Evolutionary conservation across 2,113 vertebrate genomes (phyloP), one percentile per base, ranked within the genome.

Genomic region (Stigmatopora argus): DNA sequence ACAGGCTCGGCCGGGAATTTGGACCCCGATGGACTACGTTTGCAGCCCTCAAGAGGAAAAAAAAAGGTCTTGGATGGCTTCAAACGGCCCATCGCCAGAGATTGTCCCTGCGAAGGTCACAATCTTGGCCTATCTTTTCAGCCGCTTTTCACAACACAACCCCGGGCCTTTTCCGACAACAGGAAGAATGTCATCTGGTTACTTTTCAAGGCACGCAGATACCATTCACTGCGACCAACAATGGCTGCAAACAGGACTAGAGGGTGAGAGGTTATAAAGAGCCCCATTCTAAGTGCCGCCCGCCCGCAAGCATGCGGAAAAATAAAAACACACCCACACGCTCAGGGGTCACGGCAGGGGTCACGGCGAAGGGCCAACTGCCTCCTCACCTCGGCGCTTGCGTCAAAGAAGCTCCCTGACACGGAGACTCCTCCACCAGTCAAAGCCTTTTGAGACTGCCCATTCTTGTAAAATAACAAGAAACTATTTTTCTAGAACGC

Each of bases 151-250:
- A 83, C 83, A 83, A 86, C 83, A 80, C 77, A 81, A 86, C 78
- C 81, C 83, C 59, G 26, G 75, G 77, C 77, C 74, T 77, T 85
- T 88, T 86, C 76, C 75, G 81, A 87, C 82, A 85, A 88, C 80
- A 82, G 82, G 84, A 91, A 89, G 87, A 90, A 89, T 85, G 86
- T 86, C 88, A 90, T 90, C 87, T 87, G 87, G 87, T 83, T 80
- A 87, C 84, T 90, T 88, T 84, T 81, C 82, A 82, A 83, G 73
- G 76, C 83, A 83, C 62, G 71, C 79, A 86, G 87, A 90, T 89
- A 87, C 84, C 83, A 84, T 89, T 90, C 84, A 90, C 73, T 48
- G 52, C 34, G 66, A 71, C 70, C 80, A 86, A 91, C 90, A 91
- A 90, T 87, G 81, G 80, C 70, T 74, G 81, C 86, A 78, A 88